A percentile compares a stretch with the other conserved stretches of the same genome.
phyloP scores from a whole-genome alignment of 2,113 vertebrate species.

The Diphyllodes magnificus region DNA sequence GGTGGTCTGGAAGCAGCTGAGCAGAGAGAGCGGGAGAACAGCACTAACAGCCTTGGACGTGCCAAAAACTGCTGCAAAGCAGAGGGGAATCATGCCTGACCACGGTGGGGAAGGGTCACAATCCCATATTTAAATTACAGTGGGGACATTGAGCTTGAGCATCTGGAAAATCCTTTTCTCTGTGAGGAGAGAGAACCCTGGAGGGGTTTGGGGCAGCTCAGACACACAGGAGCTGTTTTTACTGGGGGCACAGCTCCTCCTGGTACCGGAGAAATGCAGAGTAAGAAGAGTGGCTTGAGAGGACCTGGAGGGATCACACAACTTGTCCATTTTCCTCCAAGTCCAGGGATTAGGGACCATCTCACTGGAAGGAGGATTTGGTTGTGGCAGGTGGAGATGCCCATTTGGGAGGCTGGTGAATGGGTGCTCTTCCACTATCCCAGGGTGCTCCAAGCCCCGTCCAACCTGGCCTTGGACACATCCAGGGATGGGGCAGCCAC shows the following conservation, averaged over 20 bases:
- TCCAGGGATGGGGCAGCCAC: background rate
- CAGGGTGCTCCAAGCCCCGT: fast-evolving
- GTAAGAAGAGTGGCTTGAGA: background rate
- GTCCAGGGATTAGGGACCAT: background rate
- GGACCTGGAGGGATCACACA: background rate
- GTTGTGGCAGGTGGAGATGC: background rate
- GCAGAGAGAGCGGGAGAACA: background rate
- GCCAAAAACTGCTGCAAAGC: background rate
- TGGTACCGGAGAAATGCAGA: background rate
- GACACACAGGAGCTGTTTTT: background rate
- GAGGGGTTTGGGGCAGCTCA: background rate
- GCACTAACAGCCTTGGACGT: background rate
- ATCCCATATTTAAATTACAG: background rate
- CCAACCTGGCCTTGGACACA: background rate
- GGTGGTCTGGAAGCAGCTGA: background rate
- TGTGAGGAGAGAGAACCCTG: background rate
- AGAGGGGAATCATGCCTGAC: background rate
- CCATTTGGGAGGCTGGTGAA: background rate
- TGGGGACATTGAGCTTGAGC: background rate
- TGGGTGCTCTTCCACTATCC: too few species aligned
- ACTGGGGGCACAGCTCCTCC: background rate
- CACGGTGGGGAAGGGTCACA: background rate
- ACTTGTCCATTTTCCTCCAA: background rate
- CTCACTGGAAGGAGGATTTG: background rate
- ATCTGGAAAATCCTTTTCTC: background rate